These are phyloP conservation scores for Pocillopora meandrina DNA, from an alignment of 92 coral and sea anemone species.

Conservation along the genomic window DNA sequence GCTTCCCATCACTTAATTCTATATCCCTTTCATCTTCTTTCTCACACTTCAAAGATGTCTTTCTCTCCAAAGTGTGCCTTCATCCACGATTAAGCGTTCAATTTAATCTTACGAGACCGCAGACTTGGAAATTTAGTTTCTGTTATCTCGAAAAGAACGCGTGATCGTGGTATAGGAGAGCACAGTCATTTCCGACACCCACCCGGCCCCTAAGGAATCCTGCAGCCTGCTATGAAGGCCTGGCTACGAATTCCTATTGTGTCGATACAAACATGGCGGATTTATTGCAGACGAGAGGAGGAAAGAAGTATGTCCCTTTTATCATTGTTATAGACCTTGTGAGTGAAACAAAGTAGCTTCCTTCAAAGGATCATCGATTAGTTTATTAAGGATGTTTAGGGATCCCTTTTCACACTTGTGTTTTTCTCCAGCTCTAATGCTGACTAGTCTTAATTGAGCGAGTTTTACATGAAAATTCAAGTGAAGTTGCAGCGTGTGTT, in stretches of 20 bases:
- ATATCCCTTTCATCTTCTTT: no score
- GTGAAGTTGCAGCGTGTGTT: background rate
- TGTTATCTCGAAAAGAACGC: no score
- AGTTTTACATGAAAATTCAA: constrained; percentile 22
- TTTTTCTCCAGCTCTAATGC: background rate
- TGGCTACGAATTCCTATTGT: constrained; percentile 31
- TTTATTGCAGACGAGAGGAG: background rate
- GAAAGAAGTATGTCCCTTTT: background rate
- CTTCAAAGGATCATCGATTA: background rate
- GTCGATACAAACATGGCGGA: constrained; percentile 38
- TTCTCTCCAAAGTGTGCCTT: no score
- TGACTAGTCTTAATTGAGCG: background rate
- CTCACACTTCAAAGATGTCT: no score
- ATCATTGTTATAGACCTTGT: background rate
- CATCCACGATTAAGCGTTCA: no score
- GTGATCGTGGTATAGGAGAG: background rate
- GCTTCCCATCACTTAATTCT: no score
- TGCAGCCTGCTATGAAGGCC: constrained; percentile 22
- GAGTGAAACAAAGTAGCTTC: background rate
- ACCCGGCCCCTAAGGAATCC: background rate
- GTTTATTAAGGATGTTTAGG: background rate
- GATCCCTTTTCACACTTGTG: background rate
- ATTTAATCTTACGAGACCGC: no score
- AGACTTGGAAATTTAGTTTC: no score
- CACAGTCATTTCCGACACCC: background rate